Conservation (phyloP, 2,113 vertebrate species). For the Paradoxurus hermaphroditus region DNA sequence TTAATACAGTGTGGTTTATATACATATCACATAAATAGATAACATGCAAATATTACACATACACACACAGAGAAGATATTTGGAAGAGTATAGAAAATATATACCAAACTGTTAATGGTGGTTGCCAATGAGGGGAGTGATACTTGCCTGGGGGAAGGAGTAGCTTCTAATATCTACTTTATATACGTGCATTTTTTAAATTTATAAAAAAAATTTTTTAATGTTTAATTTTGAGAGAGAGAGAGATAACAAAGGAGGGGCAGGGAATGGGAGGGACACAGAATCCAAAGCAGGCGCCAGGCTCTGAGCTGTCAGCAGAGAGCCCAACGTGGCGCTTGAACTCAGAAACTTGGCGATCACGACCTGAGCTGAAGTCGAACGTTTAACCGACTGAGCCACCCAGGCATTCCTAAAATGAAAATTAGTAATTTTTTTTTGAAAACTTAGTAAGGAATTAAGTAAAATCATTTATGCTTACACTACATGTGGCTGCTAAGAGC, state of each 20-base stretch:
- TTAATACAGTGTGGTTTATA: background rate
- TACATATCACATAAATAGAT: background rate
- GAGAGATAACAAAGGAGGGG: no score
- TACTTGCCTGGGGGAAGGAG: background rate
- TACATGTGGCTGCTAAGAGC: background rate
- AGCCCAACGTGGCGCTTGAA: no score
- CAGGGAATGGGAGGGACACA: no score
- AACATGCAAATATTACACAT: background rate
- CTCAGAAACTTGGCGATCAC: no score
- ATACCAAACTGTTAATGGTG: background rate
- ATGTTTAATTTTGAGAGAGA: no score
- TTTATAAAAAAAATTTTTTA: background rate
- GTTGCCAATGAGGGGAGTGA: background rate
- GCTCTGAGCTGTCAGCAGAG: no score
- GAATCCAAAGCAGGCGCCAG: no score
- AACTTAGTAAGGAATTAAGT: background rate
- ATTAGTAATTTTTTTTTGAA: background rate
- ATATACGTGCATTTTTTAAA: background rate
- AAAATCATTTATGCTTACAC: conserved; percentile 21
- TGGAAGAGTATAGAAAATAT: background rate
- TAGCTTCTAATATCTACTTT: background rate
- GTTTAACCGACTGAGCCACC: no score
- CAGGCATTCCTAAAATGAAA: background rate
- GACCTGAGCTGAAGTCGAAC: no score
- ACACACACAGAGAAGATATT: background rate